phyloP scores from a whole-genome alignment of 2,113 vertebrate species.

The Lynx canadensis region DNA sequence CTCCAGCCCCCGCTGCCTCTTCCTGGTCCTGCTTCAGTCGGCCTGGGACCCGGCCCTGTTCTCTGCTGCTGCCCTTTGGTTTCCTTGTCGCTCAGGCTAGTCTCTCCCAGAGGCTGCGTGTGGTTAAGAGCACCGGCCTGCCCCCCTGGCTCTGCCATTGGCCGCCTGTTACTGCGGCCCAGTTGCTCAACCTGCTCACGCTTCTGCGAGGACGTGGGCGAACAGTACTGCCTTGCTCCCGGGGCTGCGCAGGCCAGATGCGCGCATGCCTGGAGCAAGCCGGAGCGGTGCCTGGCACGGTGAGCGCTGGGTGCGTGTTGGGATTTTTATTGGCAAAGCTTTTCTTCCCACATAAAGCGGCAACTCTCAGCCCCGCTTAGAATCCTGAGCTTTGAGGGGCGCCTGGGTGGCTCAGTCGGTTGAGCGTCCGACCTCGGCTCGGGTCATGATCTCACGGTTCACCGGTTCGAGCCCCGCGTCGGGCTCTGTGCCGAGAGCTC shows the following conservation, averaged over 20 bases:
- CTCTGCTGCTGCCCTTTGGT: neutral
- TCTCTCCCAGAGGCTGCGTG: neutral
- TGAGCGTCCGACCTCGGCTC: too few species aligned
- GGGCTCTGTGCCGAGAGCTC: too few species aligned
- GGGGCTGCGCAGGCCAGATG: neutral
- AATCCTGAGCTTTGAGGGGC: neutral
- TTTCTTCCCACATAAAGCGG: neutral
- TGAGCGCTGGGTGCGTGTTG: too few species aligned
- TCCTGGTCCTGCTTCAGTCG: neutral
- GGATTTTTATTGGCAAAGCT: neutral
- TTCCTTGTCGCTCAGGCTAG: neutral
- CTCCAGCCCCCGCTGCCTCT: too few species aligned
- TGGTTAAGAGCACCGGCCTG: neutral
- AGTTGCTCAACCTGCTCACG: neutral
- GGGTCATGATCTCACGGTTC: too few species aligned
- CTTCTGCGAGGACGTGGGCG: neutral
- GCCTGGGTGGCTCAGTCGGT: too few species aligned
- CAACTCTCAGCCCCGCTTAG: neutral
- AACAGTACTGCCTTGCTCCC: neutral
- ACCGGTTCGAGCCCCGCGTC: too few species aligned
- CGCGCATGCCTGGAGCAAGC: too few species aligned
- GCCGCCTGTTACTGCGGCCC: neutral
- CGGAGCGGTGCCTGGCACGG: neutral
- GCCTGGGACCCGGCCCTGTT: neutral
- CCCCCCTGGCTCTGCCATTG: accelerated